Base-by-base conservation (phyloP, 2,797 vertebrate species). In the Gephyroberyx darwinii region DNA sequence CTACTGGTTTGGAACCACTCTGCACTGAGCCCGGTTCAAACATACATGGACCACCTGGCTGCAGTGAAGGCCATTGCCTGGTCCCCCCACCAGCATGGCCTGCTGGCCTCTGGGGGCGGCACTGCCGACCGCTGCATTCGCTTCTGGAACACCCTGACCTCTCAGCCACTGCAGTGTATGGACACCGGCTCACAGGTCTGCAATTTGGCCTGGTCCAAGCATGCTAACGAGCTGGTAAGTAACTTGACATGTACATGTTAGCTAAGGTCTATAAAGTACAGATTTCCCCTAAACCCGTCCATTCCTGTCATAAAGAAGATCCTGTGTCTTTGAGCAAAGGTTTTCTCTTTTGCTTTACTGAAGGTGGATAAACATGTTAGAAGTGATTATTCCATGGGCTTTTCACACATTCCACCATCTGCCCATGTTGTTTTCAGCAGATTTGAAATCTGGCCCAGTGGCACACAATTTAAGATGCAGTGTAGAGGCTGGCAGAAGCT, bases 71-170 rank as follows among this genome's bases (percentile, higher is more conserved):
- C 96, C 52, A 98, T 98, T 0, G 96, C 96, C 58, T 97, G 96
- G 96, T 97, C 96, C 6, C 96, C 96, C 0, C 96, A 98, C 86
- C 96, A 98, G 85, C 96, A 98, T 0, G 96, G 96, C 4, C 93
- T 98, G 19, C 91, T 98, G 52, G 96, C 96, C 0, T 98, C 96
- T 0, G 96, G 96, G 0, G 96, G 96, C 0, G 96, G 96, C 58
- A 97, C 96, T 0, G 96, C 96, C 0, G 96, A 98, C 88, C 96
- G 96, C 75, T 98, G 96, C 84, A 97, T 98, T 71, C 95, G 96
- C 61, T 98, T 98, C 91, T 98, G 96, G 96, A 98, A 98, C 91
- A 98, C 96, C 0, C 93, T 98, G 0, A 98, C 96, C 0, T 96
- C 95, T 13, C 96, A 98, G 89, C 96, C 96, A 0, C 83, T 98